phyloP scores from a whole-genome alignment of 2,113 vertebrate species.

The Brachyistius frenatus region DNA sequence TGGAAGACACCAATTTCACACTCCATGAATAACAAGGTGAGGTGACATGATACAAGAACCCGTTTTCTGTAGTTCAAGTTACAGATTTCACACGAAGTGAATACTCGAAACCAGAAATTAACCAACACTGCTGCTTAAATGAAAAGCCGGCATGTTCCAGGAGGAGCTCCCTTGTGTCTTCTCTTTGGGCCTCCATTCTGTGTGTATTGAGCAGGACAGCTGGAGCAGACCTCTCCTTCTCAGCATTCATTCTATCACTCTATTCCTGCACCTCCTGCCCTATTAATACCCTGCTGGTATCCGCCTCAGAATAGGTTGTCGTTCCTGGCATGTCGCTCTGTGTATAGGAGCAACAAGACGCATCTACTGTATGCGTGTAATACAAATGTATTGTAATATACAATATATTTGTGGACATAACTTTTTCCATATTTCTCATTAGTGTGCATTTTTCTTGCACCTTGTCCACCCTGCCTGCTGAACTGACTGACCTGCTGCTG shows the following conservation, averaged over 20 bases:
- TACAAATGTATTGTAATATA: background rate
- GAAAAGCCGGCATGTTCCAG: slow-evolving; percentile 6
- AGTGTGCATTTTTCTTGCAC: background rate
- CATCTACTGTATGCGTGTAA: slow-evolving; percentile 31
- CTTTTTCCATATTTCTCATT: no score
- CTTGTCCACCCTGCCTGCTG: slow-evolving; percentile 54
- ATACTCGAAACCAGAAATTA: background rate
- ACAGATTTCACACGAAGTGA: background rate
- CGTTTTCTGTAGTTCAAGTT: background rate
- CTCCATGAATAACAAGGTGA: background rate
- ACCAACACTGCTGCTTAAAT: background rate
- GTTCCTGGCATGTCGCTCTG: slow-evolving; percentile 82
- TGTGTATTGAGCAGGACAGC: slow-evolving; percentile 83
- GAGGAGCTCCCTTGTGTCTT: slow-evolving; percentile 17
- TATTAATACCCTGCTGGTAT: slow-evolving; percentile 96
- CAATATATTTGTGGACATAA: background rate
- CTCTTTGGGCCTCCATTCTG: slow-evolving; percentile 34
- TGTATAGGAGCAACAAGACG: slow-evolving; percentile 33
- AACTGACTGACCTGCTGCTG: slow-evolving; percentile 92
- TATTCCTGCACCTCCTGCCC: slow-evolving; percentile 87
- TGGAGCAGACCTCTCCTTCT: slow-evolving; percentile 72
- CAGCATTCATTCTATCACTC: slow-evolving; percentile 90
- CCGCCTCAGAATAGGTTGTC: slow-evolving; percentile 91
- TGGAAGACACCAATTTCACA: background rate
- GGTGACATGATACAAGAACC: background rate